These are phyloP conservation scores for Phortica magna DNA, from an alignment of 2,888 invertebrate genomes.

Conservation along the genomic window DNA sequence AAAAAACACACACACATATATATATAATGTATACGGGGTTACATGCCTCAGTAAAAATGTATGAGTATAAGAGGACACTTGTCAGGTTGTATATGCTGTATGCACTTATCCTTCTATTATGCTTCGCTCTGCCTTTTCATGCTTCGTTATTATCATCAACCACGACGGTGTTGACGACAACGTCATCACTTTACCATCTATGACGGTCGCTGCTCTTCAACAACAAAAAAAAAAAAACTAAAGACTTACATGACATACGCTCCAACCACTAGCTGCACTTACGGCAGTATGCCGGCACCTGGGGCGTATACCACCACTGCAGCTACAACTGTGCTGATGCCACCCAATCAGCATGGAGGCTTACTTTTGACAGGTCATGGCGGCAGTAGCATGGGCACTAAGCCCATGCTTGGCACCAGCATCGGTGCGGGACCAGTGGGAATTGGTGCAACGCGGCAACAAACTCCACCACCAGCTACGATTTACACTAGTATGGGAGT, in stretches of 20 bases:
- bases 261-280: conserved; percentile 74
- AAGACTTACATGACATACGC: conserved; percentile 76
- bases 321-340: conserved; percentile 75
- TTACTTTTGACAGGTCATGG: conserved; percentile 57
- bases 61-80: conserved; percentile 20
- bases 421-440: conserved; percentile 40
- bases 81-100: conserved; percentile 35
- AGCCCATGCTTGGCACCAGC: conserved; percentile 34
- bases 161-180: conserved; percentile 44
- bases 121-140: conserved; percentile 57
- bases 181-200: conserved; percentile 44
- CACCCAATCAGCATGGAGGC: conserved; percentile 64
- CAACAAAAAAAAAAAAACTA: conserved; percentile 52
- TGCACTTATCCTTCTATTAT: conserved; percentile 49
- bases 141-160: conserved; percentile 41
- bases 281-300: conserved; percentile 67
- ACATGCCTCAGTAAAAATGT: conserved; percentile 32
- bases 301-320: conserved; percentile 63
- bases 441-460: conserved; percentile 51
- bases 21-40: conserved; percentile 28
- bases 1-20: conserved; percentile 28
- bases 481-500: conserved; percentile 71
- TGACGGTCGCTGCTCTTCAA: conserved; percentile 9
- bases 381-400: conserved; percentile 33
- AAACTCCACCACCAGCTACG: conserved; percentile 67